Evolutionary conservation across 2,888 invertebrate species (phyloP).

Genomic region (Artemia sinica): DNA sequence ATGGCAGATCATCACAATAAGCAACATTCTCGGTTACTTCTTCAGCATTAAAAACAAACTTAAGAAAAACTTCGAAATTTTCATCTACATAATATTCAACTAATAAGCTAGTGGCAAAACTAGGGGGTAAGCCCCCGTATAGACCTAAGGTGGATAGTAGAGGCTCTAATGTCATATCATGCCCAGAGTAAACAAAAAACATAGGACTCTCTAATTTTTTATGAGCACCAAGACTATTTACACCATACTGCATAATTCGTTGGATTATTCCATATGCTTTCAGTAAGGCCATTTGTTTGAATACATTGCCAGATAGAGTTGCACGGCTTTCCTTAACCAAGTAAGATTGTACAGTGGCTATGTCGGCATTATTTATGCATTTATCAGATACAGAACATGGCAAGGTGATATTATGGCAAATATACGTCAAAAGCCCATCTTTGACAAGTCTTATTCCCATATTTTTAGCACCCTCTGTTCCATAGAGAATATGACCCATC

Average conservation of each 20-base stretch:
- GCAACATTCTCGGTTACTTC: neutral
- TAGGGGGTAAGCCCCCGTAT: neutral
- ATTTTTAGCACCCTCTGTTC: neutral
- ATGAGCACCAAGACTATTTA: neutral
- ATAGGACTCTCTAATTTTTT: neutral
- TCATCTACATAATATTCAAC: neutral
- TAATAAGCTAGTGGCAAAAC: neutral
- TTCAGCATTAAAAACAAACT: neutral
- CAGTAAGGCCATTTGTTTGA: neutral
- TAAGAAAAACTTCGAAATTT: neutral
- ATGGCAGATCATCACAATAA: neutral
- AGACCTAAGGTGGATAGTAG: neutral
- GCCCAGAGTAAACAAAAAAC: conserved; percentile 7
- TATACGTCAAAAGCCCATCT: neutral
- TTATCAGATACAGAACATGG: neutral
- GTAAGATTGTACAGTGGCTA: neutral
- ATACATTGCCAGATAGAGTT: neutral
- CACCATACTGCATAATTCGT: conserved; percentile 1
- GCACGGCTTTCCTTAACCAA: neutral
- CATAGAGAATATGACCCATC: neutral
- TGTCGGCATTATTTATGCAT: neutral
- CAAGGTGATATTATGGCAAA: neutral
- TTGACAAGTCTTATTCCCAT: neutral
- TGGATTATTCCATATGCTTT: neutral
- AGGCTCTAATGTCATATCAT: neutral